Base-by-base conservation (phyloP, 2,888 invertebrate genomes). In the Andrena haemorrhoa region DNA sequence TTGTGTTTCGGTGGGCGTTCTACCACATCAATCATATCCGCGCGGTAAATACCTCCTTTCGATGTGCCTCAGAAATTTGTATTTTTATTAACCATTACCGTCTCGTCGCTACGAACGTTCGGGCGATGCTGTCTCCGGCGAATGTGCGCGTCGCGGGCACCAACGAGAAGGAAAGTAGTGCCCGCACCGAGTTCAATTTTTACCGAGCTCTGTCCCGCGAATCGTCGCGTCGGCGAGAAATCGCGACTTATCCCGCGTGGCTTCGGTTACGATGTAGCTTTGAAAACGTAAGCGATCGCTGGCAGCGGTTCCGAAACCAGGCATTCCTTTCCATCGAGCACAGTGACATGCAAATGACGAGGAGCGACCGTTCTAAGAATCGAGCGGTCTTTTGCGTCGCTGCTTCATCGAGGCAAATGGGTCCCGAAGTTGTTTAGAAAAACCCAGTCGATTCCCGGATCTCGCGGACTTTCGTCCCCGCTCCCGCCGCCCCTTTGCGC, bases 1-100 rank as follows among this genome's bases (percentile, higher is more conserved):
- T 89, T 90, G 90, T 90, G 87, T 91, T 90, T 90, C 89, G 90
- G 90, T 92, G 91, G 92, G 90, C 91, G 92, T 91, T 91, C 89
- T 89, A 87, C 88, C 90, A 87, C 91, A 90, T 91, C 92, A 91
- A 91, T 92, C 91, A 91, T 91, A 90, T 88, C 88, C 87, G 84
- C 88, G 85, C 82, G 85, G 84, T 91, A 88, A 89, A 90, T 88
- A 90, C 90, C 91, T 89, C 86, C 88, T 88, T 89, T 88, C 84
- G 86, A 83, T 81, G 84, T 87, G 88, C 77, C 81, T 75, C 75
- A 81, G 86, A 88, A 90, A 91, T 90, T 86, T 87, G 79, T 89
- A 88, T 87, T 90, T 88, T 91, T 89, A 89, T 86, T 82, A 84
- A 68, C 78, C 75, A 82, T 87, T 87, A 85, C 79, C 87, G 78